phyloP scores from a whole-genome alignment of 2,797 vertebrate species.

The Jordanella pulchra region DNA sequence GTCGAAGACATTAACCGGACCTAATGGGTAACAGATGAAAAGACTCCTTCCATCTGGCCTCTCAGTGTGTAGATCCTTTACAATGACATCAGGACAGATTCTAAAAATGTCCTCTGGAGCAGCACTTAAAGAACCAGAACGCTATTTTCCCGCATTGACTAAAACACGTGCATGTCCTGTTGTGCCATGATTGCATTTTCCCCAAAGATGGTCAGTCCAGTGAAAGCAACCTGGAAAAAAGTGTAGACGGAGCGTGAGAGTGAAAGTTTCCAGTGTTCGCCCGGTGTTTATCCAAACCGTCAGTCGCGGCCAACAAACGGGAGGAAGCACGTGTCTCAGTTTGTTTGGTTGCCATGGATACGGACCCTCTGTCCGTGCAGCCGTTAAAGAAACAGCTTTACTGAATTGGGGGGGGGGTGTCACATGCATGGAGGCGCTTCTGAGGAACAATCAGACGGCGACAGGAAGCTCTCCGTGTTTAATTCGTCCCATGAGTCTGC shows the following conservation, averaged over 20 bases:
- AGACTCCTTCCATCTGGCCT: conserved; percentile 51
- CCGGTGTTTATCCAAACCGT: conserved; percentile 66
- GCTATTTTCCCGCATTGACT: conserved; percentile 65
- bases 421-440: conserved; percentile 21
- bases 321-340: conserved; percentile 77
- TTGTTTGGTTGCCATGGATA: conserved; percentile 80
- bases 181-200: conserved; percentile 56
- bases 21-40: conserved; percentile 58
- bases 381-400: conserved; percentile 53
- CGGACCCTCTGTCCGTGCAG: conserved; percentile 32
- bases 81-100: conserved; percentile 57
- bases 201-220: conserved; percentile 65
- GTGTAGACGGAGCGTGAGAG: conserved; percentile 44
- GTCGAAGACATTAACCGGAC: conserved; percentile 41
- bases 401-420: conserved; percentile 49
- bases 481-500: conserved; percentile 28
- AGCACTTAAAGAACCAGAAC: conserved; percentile 43
- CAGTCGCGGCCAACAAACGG: conserved; percentile 58
- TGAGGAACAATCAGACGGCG: conserved; percentile 33
- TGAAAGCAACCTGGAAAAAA: conserved; percentile 63
- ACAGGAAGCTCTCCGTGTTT: conserved; percentile 17
- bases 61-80: conserved; percentile 42
- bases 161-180: conserved; percentile 69
- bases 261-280: conserved; percentile 74
- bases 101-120: conserved; percentile 60